phyloP scores from a whole-genome alignment of 2,888 invertebrate genomes.

The Heterodera filipjevi region DNA sequence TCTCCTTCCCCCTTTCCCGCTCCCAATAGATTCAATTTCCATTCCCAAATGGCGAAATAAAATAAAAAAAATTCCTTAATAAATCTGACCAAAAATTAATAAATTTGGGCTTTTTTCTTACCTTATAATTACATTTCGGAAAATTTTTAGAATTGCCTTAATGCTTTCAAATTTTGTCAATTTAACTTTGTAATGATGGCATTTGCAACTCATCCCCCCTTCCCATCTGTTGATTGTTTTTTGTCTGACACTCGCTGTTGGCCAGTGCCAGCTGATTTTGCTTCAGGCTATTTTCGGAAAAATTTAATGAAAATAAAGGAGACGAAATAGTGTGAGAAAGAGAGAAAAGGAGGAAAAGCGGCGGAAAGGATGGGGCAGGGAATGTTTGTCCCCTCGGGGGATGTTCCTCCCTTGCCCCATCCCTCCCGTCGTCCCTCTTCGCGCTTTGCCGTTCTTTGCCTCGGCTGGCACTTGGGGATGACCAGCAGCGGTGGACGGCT shows the following conservation, averaged over 20 bases:
- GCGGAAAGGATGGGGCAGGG: background rate
- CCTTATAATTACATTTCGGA: too few species aligned
- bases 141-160: too few species aligned
- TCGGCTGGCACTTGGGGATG: constrained; percentile 4
- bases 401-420: background rate
- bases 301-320: background rate
- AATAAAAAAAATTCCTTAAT: too few species aligned
- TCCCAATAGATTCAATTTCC: too few species aligned
- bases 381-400: constrained; percentile 12
- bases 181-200: too few species aligned
- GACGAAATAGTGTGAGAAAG: background rate
- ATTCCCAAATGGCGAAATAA: too few species aligned
- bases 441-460: constrained; percentile 12
- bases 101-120: too few species aligned
- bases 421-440: background rate
- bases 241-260: background rate
- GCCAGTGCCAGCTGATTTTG: constrained; percentile 5
- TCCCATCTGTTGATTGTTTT: constrained; percentile 2
- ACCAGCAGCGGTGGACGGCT: background rate
- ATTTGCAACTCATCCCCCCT: too few species aligned
- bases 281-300: constrained; percentile 9
- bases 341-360: background rate
- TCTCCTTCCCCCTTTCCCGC: too few species aligned
- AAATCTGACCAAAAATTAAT: too few species aligned
- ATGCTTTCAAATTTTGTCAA: too few species aligned